Evolutionary conservation across 2,113 vertebrate species (phyloP), one percentile per base, ranked within the genome.

Genomic region (Phoxinus phoxinus): DNA sequence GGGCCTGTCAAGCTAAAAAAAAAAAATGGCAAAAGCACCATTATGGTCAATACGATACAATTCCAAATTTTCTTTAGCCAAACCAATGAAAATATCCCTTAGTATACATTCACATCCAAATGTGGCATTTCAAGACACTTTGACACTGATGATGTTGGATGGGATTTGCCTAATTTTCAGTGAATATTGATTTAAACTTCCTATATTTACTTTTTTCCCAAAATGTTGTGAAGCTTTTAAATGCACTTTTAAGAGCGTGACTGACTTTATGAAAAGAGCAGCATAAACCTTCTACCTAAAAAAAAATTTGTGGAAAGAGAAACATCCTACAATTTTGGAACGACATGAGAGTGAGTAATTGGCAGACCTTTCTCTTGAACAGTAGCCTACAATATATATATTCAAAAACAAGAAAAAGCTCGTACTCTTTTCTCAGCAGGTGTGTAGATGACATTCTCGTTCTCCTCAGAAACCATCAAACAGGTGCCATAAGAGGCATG

Each of bases 401-500:
- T 9, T 27, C 2, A 27, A 19, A 44, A 32, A 41, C n/a, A 48
- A 11, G 9, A 73, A 1, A 56, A 46, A 65, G 53, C 85, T 85
- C 96, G 21, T 84, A 97, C 98, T 95, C 93, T 92, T 89, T 94
- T 97, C 0, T 98, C 98, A 79, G 95, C 93, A 0, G 95, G 90
- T 0, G 94, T 97, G 91, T 98, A 0, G 76, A 99, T 92, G 15
- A 96, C 95, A 0, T 97, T 95, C 88, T 97, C 94, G 92, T 99
- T 96, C 94, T 99, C 98, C 84, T 99, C 98, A 0, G 97, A 95
- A 84, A 99, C 96, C 89, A 99, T 91, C 84, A 97, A 95, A 3
- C 97, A 98, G 81, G 96, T 97, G 89, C 96, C 90, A 87, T 97
- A 99, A 87, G 98, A 98, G 23, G 98, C 96, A 91, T 93, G 95